These are phyloP conservation scores for Condylura cristata DNA, from an alignment of 2,113 vertebrate species.

Conservation along the genomic window DNA sequence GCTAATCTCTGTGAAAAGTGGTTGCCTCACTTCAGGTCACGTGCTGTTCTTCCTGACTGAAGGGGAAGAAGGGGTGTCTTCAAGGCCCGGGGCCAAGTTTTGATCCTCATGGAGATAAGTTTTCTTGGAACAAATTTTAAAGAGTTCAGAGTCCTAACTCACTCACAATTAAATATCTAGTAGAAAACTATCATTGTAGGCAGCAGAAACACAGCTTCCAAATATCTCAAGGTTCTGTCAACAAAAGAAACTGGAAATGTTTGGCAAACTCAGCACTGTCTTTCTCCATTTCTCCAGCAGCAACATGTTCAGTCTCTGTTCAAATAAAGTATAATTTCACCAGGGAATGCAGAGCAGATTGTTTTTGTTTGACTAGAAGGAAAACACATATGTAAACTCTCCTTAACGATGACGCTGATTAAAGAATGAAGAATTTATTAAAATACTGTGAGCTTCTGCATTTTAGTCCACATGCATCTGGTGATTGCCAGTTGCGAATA, in stretches of 20 bases:
- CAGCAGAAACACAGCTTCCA: conserved; percentile 76
- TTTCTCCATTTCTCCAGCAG: conserved; percentile 55
- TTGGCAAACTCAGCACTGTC: conserved; percentile 72
- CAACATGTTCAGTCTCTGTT: conserved; percentile 60
- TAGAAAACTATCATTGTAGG: conserved; percentile 65
- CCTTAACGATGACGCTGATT: conserved; percentile 80
- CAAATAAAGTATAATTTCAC: conserved; percentile 68
- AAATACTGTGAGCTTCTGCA: conserved; percentile 44
- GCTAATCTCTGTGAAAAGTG: conserved; percentile 77
- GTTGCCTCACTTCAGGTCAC: conserved; percentile 71
- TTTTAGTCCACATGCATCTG: conserved; percentile 50
- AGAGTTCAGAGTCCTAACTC: conserved; percentile 75
- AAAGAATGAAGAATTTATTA: conserved; percentile 79
- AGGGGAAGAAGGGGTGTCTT: conserved; percentile 76
- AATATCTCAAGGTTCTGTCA: conserved; percentile 81
- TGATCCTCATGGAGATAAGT: conserved; percentile 83
- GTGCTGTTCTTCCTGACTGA: conserved; percentile 62
- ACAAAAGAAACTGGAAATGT: conserved; percentile 80
- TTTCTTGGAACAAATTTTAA: conserved; percentile 83
- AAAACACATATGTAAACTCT: conserved; percentile 53
- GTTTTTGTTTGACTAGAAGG: conserved; percentile 76
- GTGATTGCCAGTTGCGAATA: not conserved
- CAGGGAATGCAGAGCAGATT: conserved; percentile 53
- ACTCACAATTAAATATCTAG: conserved; percentile 79
- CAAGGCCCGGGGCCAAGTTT: conserved; percentile 66